Evolutionary conservation across 2,797 vertebrate species (phyloP).

Genomic region (Rhodeus uyekii): DNA sequence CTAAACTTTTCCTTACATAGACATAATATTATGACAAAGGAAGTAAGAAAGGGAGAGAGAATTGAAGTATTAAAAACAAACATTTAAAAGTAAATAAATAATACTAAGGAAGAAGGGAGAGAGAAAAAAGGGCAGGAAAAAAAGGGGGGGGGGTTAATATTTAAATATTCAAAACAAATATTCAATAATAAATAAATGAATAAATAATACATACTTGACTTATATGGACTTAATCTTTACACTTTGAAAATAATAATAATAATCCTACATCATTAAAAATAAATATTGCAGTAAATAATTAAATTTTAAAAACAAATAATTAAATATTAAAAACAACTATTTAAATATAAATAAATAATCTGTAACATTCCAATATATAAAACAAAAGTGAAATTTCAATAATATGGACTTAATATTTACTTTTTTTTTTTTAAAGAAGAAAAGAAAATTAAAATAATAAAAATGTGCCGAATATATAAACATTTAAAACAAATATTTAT

Average conservation of each 20-base stretch:
- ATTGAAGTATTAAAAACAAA: no score
- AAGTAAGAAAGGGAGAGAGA: not conserved
- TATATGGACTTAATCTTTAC: not conserved
- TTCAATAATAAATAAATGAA: no score
- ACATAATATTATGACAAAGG: not conserved
- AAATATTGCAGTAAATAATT: not conserved
- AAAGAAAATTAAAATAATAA: not conserved
- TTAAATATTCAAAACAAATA: not conserved
- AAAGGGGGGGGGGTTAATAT: not conserved
- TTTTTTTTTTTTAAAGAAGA: no score
- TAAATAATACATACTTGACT: no score
- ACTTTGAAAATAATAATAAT: not conserved
- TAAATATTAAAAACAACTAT: not conserved
- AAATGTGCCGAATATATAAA: no score
- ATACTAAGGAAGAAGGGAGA: no score
- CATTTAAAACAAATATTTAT: not conserved
- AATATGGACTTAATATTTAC: not conserved
- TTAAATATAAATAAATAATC: not conserved
- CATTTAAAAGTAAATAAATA: no score
- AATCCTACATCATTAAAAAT: no score
- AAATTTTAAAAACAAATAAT: no score
- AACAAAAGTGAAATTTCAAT: not conserved
- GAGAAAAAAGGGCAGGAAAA: rapidly evolving
- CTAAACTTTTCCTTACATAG: not conserved
- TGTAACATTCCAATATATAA: not conserved